Conservation (phyloP, 2,113 vertebrate genomes). For the Pachycephala philippinensis region DNA sequence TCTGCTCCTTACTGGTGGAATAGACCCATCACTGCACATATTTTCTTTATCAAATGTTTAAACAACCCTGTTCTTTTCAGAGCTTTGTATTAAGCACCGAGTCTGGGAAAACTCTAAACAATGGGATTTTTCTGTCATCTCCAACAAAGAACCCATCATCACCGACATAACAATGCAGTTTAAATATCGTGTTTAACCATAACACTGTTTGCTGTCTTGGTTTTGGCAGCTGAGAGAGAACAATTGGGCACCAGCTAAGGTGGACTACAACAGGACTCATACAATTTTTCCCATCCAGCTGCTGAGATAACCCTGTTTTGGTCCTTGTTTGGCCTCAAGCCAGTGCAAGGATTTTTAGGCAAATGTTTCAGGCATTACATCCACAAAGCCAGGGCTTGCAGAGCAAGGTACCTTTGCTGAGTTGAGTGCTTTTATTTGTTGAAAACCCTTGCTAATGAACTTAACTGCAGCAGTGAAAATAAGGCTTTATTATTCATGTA, state of each 20-base stretch:
- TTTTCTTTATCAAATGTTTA: slow-evolving; percentile 35
- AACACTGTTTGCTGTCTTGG: background rate
- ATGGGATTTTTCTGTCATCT: slow-evolving; percentile 44
- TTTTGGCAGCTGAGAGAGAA: slow-evolving; percentile 22
- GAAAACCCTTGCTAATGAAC: background rate
- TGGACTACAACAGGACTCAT: background rate
- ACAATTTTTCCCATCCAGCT: background rate
- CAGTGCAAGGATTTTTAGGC: background rate
- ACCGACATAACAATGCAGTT: background rate
- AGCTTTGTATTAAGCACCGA: background rate
- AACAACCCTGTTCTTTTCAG: slow-evolving; percentile 1
- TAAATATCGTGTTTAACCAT: slow-evolving; percentile 17
- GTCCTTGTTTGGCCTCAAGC: background rate
- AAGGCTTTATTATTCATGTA: background rate
- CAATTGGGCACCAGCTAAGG: background rate
- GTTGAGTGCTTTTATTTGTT: background rate
- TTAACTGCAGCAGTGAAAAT: background rate
- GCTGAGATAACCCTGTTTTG: background rate
- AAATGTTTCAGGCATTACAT: background rate
- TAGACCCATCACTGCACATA: background rate
- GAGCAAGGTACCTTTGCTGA: background rate
- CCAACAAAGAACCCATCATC: slow-evolving; percentile 31
- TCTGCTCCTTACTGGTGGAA: background rate
- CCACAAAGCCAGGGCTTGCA: background rate
- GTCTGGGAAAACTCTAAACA: slow-evolving; percentile 55